Base-by-base conservation (phyloP, 1,140 invertebrate species). In the Diorhabda carinulata region DNA sequence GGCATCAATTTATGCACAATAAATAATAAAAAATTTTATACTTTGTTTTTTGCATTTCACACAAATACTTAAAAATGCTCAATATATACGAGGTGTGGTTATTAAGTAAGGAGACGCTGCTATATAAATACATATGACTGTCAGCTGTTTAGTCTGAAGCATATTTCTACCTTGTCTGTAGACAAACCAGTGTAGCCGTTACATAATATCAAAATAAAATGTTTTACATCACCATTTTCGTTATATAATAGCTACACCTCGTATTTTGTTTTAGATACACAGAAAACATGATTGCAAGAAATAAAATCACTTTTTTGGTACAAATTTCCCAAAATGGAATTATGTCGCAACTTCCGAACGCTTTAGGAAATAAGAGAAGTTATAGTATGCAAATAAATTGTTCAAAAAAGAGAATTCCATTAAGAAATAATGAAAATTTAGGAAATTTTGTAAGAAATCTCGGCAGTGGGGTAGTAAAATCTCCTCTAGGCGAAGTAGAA, bases 401-500 rank as follows among this genome's bases (percentile, higher is more conserved):
- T 4, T 60, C 44, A 25, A 67, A 8, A 7, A 60, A 60, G 45
- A 57, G 40, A 40, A 59, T 9, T 4, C 44, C 60, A 40, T 7
- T 67, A n/a, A 43, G 44, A 47, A 52, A 10, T 2, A 44, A 44
- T 25, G 63, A 56, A 57, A 57, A n/a, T 43, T 7, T 67, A 41
- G 52, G 10, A 40, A 43, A 43, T 10, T 57, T 3, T 40, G 58
- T 60, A 4, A 59, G 65, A 45, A 52, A 60, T 60, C 45, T 67
- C 9, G 58, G 57, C 9, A 66, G 42, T 25, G 70, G 70, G n/a
- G 61, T 72, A 4, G 41, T 78, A 5, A 69, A 75, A 63, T 78
- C 76, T 40, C 75, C 76, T 2, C 64, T 73, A 7, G 73, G 71
- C 57, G 44, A 64, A 4, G 71, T 68, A 43, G 69, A 63, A 44